phyloP scores from a whole-genome alignment of 2,888 invertebrate species.

The Tolmerus cingulatus region DNA sequence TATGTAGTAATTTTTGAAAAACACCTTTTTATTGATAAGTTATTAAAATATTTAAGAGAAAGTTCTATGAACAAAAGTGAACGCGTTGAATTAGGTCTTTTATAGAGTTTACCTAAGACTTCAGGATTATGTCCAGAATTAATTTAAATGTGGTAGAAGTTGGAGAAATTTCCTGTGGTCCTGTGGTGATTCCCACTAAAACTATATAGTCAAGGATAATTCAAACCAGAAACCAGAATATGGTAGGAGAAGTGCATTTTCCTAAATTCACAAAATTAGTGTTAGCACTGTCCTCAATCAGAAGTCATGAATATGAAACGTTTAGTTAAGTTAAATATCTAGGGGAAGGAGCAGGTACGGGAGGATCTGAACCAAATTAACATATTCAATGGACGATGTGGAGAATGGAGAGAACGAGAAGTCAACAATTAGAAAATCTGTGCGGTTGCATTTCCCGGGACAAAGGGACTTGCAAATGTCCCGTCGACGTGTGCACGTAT shows the following conservation, averaged over 20 bases:
- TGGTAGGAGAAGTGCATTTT: background rate
- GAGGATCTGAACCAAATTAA: background rate
- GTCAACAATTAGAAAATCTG: background rate
- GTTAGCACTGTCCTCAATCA: background rate
- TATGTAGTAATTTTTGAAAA: too few relatives aligned
- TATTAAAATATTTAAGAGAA: too few relatives aligned
- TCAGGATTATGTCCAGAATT: background rate
- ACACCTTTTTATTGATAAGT: too few relatives aligned
- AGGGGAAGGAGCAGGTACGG: background rate
- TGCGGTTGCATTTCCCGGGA: background rate
- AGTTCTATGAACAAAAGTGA: too few relatives aligned
- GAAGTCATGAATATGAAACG: background rate
- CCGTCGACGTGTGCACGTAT: background rate
- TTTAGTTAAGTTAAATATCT: background rate
- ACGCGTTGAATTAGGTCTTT: too few relatives aligned
- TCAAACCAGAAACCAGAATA: background rate
- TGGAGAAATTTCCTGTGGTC: background rate
- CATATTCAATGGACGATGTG: background rate
- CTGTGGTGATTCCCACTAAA: background rate
- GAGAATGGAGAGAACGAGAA: background rate
- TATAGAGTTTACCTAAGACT: background rate
- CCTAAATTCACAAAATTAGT: background rate
- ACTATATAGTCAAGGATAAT: background rate
- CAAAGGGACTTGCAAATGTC: background rate
- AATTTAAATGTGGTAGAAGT: background rate